These are phyloP conservation scores for Aphelocoma californica DNA, from an alignment of 2,797 vertebrate species.

Conservation along the genomic window DNA sequence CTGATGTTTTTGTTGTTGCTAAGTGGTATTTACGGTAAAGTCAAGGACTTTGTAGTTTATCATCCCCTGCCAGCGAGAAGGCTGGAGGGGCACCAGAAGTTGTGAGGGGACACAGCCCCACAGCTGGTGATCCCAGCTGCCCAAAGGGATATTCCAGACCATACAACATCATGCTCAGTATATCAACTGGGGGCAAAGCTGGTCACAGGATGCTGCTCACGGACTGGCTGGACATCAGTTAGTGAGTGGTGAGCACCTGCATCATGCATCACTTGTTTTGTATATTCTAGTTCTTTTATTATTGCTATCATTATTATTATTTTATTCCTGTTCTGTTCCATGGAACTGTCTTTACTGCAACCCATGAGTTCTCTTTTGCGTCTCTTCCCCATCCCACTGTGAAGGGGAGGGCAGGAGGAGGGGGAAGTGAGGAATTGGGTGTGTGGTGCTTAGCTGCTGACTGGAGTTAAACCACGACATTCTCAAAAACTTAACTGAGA, in stretches of 20 bases:
- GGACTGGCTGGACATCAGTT: not conserved
- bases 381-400: not conserved
- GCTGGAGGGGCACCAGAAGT: not conserved
- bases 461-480: not conserved
- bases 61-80: not conserved
- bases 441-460: not conserved
- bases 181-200: not conserved
- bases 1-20: not conserved
- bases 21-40: not conserved
- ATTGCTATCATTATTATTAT: not conserved
- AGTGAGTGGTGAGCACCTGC: not conserved
- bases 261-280: rapidly evolving
- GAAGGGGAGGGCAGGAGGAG: not conserved
- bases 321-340: not conserved
- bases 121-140: not conserved
- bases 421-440: not conserved
- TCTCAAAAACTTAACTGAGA: not conserved
- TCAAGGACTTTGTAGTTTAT: not conserved
- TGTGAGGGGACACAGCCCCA: not conserved
- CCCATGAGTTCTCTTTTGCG: not conserved
- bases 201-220: not conserved
- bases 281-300: not conserved
- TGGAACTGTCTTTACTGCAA: not conserved
- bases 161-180: not conserved
- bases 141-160: not conserved